Base-by-base conservation (phyloP, 1,140 invertebrate genomes). In the Drosophila navojoa region DNA sequence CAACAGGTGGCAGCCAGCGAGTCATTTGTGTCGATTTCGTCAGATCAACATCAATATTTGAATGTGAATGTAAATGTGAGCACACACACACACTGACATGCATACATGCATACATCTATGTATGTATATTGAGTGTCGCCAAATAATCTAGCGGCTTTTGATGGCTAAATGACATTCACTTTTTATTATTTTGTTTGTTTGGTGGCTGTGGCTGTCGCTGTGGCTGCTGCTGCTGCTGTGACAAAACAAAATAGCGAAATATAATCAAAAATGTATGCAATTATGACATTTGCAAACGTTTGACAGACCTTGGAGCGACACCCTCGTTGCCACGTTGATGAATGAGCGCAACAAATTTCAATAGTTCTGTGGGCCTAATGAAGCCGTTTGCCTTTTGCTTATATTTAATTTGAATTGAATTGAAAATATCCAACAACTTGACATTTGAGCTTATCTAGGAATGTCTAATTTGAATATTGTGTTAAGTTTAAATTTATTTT, bases 161-260 rank as follows among this genome's bases (percentile, higher is more conserved):
- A 73, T 73, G 61, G 49, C 25, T 10, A 63, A 64, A 71, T 71
- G 68, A 75, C 72, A 75, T 75, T 75, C 72, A 75, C 72, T 75
- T 63, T 38, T 62, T 47, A 32, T 52, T 38, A 32, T 52, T 38
- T 45, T 49, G 42, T 22, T 55, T 19, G 32, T 32, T 32, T 32
- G 32, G 2, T 32, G 6, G 32, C 32, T 32, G 27, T 5, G 19
- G 19, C 3, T 22, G 19, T 3, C 3, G 19, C 19, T 22, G 19
- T 3, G 0, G 32, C 32, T 32, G 29, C 6, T 32, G 29, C 29
- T 32, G 29, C 29, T 61, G 50, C 35, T 38, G 35, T 38, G 49
- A 55, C 38, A 60, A 68, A 53, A 38, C 35, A 13, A 11, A 38
- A 38, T 38, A 38, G 35, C 2, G 35, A 38, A 61, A 61, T 61